Base-by-base conservation (phyloP, 1,140 invertebrate species). In the Drosophila obscura region DNA sequence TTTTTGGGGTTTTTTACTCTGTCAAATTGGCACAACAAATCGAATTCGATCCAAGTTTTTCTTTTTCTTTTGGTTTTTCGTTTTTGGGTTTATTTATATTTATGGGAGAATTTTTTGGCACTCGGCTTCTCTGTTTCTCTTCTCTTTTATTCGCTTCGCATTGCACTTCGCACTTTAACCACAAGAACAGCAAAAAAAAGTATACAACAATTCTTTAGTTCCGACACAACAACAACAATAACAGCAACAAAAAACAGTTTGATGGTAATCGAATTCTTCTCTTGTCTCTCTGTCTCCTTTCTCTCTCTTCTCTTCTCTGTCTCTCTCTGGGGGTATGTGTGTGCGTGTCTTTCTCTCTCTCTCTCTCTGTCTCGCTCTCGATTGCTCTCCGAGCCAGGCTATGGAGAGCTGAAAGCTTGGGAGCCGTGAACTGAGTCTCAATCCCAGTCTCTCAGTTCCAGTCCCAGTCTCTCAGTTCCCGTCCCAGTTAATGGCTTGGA, bases 21-120 rank as follows among this genome's bases (percentile, higher is more conserved):
- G 45, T 65, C 35, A 60, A 67, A 22, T 56, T 66, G 73, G 44
- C 79, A 77, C 73, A 72, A 81, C 58, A 81, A 81, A 77, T 68
- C 31, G 58, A 76, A 59, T 41, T 19, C 26, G 22, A 65, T 74
- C 19, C 55, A 49, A 39, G 50, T 44, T 77, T 51, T 22, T 46
- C 35, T 24, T 15, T 19, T 15, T 51, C 22, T 44, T 43, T 24
- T 15, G 43, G 22, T 46, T 43, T 39, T 74, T 62, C 48, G 22
- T 51, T 55, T 60, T 5, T 35, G 4, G 45, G 6, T 24, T 3
- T 24, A 24, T 24, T 24, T 3, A 24, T 16, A 13, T 59, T 46
- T 50, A 13, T 44, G 68, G 64, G 64, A 44, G 51, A 56, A 46
- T 50, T 26, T 61, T 64, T 50, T 5, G 31, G 28, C 6, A 52